Conservation (phyloP, 1,140 invertebrate species). For the Lepeophtheirus salmonis region DNA sequence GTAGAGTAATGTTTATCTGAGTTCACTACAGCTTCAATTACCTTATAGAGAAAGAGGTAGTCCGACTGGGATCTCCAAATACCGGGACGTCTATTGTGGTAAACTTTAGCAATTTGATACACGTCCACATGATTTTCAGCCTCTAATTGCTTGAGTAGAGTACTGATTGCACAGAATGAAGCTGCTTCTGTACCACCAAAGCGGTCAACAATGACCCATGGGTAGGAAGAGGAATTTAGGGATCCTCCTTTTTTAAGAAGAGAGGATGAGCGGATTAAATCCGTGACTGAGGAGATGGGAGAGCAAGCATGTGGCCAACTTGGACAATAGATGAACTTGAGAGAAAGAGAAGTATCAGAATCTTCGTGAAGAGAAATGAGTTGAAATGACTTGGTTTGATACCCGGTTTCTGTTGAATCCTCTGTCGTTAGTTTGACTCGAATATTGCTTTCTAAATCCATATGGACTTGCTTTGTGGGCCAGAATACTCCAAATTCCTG, state of each 20-base stretch:
- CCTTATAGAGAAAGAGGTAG: constrained; percentile 41
- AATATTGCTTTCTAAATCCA: constrained; percentile 5
- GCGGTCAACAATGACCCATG: constrained; percentile 76
- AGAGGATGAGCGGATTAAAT: background rate
- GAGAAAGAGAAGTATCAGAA: background rate
- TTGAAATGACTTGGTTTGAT: constrained; percentile 3
- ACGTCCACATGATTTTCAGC: constrained; percentile 29
- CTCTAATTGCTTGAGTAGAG: constrained; percentile 28
- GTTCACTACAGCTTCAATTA: constrained; percentile 32
- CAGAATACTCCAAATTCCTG: constrained; percentile 8
- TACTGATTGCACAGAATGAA: constrained; percentile 29
- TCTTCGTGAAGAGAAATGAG: background rate
- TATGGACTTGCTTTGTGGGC: constrained; percentile 5
- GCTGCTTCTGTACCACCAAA: constrained; percentile 33
- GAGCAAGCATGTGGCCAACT: constrained; percentile 2
- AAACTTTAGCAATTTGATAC: constrained; percentile 29
- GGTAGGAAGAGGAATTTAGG: constrained; percentile 20
- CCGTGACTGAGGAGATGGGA: background rate
- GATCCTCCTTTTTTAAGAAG: background rate
- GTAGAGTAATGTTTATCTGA: background rate
- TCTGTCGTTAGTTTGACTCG: background rate
- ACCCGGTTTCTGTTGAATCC: constrained; percentile 14
- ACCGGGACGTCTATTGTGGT: constrained; percentile 48
- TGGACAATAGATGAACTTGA: constrained; percentile 10
- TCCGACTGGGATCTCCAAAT: constrained; percentile 49